phyloP scores from a whole-genome alignment of 2,797 vertebrate species.

The Tiaroga cobitis region DNA sequence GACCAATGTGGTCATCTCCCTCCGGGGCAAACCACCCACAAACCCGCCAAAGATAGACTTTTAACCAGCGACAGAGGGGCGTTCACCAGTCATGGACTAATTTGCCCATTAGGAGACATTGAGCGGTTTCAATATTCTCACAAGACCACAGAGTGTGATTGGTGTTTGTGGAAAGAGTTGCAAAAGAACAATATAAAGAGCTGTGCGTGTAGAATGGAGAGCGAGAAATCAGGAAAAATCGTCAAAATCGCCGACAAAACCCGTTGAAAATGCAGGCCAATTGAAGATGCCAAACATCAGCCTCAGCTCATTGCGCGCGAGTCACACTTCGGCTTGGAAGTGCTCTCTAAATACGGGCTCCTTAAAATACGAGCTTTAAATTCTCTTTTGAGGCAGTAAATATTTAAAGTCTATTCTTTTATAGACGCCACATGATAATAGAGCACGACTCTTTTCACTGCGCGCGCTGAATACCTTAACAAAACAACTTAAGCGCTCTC shows the following conservation, averaged over 20 bases:
- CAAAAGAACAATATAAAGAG: conserved; percentile 34
- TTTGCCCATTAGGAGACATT: conserved; percentile 88
- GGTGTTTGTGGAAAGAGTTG: conserved; percentile 28
- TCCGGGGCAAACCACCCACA: conserved; percentile 83
- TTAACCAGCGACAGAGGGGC: conserved; percentile 82
- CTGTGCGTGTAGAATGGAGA: conserved; percentile 7
- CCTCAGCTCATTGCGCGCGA: background rate
- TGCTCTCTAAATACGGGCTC: conserved; percentile 4
- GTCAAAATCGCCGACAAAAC: conserved; percentile 16
- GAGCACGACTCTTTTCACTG: conserved; percentile 88
- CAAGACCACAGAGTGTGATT: conserved; percentile 83
- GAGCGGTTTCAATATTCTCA: conserved; percentile 82
- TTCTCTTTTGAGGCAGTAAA: conserved; percentile 79
- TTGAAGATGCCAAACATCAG: conserved; percentile 2
- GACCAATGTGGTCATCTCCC: conserved; percentile 89
- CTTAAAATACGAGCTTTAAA: conserved; percentile 69
- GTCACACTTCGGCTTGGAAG: conserved; percentile 61
- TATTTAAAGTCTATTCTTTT: conserved; percentile 76
- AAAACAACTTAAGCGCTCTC: conserved; percentile 92
- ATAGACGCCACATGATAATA: conserved; percentile 85
- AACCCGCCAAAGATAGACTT: conserved; percentile 75
- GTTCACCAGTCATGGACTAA: conserved; percentile 91
- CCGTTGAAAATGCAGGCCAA: background rate
- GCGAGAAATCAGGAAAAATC: conserved; percentile 16
- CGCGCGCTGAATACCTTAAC: conserved; percentile 83